Conservation (phyloP, 1,140 invertebrate species). For the Leptinotarsa texana region DNA sequence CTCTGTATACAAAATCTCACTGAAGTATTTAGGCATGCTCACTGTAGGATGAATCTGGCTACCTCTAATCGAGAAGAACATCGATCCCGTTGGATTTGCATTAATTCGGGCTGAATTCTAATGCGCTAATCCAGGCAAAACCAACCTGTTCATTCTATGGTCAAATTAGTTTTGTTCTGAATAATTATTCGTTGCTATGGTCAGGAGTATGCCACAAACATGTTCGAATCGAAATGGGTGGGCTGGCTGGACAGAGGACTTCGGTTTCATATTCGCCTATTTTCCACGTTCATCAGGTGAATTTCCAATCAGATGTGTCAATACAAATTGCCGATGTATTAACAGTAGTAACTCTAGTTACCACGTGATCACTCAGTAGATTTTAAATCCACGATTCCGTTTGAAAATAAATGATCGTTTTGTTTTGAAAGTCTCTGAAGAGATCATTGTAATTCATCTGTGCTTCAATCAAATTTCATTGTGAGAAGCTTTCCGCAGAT, state of each 20-base stretch:
- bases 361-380: no score
- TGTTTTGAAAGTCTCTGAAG: no score
- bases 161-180: conserved; percentile 21
- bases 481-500: no score
- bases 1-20: no score
- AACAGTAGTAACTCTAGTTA: not conserved
- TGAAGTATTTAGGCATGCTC: no score
- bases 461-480: no score
- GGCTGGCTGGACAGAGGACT: not conserved
- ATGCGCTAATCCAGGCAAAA: conserved; percentile 13
- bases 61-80: conserved; percentile 1
- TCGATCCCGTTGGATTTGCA: conserved; percentile 12
- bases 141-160: conserved; percentile 15
- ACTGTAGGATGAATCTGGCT: not conserved
- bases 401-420: no score
- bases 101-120: conserved; percentile 16
- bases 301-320: not conserved
- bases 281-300: conserved; percentile 2
- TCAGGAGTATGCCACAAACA: conserved; percentile 6
- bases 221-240: conserved; percentile 5
- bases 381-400: no score
- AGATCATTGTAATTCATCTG: no score
- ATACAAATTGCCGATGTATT: not conserved
- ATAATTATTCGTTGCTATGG: conserved; percentile 18
- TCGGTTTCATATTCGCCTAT: not conserved